Evolutionary conservation across 2,888 invertebrate genomes (phyloP), one percentile per base, ranked within the genome.

Genomic region (Actias luna): DNA sequence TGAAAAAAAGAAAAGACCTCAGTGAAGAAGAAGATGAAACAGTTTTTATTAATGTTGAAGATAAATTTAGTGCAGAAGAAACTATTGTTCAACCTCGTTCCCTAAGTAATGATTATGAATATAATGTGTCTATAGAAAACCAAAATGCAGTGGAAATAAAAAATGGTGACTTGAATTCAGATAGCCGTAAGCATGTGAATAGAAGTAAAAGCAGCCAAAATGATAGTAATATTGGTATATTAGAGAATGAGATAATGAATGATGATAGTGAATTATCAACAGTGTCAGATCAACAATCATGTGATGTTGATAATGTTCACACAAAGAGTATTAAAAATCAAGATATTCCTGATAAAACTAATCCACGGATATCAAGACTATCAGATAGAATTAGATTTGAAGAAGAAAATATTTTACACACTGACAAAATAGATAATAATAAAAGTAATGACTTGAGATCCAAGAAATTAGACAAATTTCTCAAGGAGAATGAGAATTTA

Each of bases 371-470:
- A 58, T 65, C 68, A 46, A 80, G 72, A 67, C 74, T 87, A 66
- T 82, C 84, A 42, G 88, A 88, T 39, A 80, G 82, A 65, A 74
- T 88, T 63, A 71, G 60, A 59, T 87, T 86, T 81, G 89, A 89
- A 73, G 85, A 87, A 61, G 83, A 84, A 33, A 73, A 74, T 36
- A 72, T 71, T 36, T 64, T 68, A 5, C 67, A 72, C 39, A 57
- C 64, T 22, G 69, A 71, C 5, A 59, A n/a, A 14, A 50, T 31
- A 39, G 42, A 59, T 39, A 61, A 22, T 42, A 63, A 33, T 39
- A 62, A 60, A 62, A 64, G 31, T 64, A 31, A 36, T 62, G 62
- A 67, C n/a, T 35, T 29, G 59, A 64, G 63, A 29, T 67, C 80
- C 33, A 60, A 65, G 33, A 75, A 77, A 66, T 58, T 87, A 12